phyloP scores from a whole-genome alignment of 2,113 vertebrate genomes.

The Callorhinus ursinus region DNA sequence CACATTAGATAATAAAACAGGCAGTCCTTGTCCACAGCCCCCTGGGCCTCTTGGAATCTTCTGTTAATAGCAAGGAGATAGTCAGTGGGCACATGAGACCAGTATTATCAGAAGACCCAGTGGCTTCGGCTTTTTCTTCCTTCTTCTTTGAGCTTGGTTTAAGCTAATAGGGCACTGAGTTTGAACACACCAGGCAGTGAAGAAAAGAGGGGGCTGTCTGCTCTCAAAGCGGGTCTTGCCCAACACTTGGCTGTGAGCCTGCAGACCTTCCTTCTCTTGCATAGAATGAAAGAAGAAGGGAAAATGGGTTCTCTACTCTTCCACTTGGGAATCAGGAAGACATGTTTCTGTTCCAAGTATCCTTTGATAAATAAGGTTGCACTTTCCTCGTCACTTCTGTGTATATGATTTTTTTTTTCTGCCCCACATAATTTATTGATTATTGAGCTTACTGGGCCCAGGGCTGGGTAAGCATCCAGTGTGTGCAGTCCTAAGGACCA shows the following conservation, averaged over 20 bases:
- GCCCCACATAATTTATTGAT: background rate
- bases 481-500: rapidly evolving
- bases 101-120: background rate
- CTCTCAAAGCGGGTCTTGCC: background rate
- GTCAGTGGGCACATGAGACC: rapidly evolving
- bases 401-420: background rate
- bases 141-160: background rate
- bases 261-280: background rate
- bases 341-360: background rate
- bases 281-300: too few species aligned
- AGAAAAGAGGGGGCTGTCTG: background rate
- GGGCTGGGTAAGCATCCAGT: background rate
- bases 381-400: background rate
- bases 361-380: background rate
- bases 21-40: background rate
- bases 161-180: background rate
- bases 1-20: background rate
- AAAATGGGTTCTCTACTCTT: background rate
- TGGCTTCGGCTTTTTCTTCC: background rate
- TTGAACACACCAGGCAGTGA: background rate
- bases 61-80: background rate
- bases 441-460: background rate
- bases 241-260: background rate
- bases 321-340: background rate
- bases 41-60: background rate